These are phyloP conservation scores for Drosophila bipectinata DNA, from an alignment of 1,140 invertebrate species.

Conservation along the genomic window DNA sequence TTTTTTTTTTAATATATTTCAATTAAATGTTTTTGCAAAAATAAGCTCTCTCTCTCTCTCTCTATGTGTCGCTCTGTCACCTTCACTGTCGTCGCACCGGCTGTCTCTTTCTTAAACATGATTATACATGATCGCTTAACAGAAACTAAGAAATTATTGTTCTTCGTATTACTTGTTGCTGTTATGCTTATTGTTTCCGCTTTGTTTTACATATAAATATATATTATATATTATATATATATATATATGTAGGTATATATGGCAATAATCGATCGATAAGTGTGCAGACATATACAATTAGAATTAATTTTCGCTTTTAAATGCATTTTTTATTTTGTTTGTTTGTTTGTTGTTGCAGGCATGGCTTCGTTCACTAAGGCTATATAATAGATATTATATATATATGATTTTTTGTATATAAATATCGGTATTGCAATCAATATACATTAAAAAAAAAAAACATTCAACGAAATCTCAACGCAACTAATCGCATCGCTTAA, in stretches of 20 bases:
- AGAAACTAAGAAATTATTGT: slow-evolving; percentile 70
- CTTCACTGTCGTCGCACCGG: not conserved
- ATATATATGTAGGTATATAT: slow-evolving; percentile 27
- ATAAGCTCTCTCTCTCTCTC: slow-evolving; percentile 40
- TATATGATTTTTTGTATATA: slow-evolving; percentile 11
- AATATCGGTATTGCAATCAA: slow-evolving; percentile 44
- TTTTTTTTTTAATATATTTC: slow-evolving; percentile 14
- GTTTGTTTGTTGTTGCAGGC: slow-evolving; percentile 40
- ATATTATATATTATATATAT: slow-evolving; percentile 7
- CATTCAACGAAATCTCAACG: slow-evolving; percentile 63
- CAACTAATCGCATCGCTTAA: slow-evolving; percentile 36
- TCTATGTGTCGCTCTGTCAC: not conserved
- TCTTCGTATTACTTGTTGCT: slow-evolving; percentile 72
- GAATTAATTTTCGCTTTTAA: slow-evolving; percentile 63
- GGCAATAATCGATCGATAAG: slow-evolving; percentile 36
- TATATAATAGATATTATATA: slow-evolving; percentile 6
- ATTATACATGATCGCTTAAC: slow-evolving; percentile 37
- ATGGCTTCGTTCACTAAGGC: slow-evolving; percentile 42
- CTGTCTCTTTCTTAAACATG: slow-evolving; percentile 19
- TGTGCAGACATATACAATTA: slow-evolving; percentile 48
- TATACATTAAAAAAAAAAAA: slow-evolving; percentile 39
- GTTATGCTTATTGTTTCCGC: slow-evolving; percentile 55
- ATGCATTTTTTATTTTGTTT: slow-evolving; percentile 71
- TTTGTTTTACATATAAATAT: slow-evolving; percentile 21
- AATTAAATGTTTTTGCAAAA: slow-evolving; percentile 37